A percentile compares a stretch with the other conserved stretches of the same genome.
These are phyloP conservation scores for Nephrotoma appendiculata DNA, from an alignment of 2,888 invertebrate species.

Conservation along the genomic window DNA sequence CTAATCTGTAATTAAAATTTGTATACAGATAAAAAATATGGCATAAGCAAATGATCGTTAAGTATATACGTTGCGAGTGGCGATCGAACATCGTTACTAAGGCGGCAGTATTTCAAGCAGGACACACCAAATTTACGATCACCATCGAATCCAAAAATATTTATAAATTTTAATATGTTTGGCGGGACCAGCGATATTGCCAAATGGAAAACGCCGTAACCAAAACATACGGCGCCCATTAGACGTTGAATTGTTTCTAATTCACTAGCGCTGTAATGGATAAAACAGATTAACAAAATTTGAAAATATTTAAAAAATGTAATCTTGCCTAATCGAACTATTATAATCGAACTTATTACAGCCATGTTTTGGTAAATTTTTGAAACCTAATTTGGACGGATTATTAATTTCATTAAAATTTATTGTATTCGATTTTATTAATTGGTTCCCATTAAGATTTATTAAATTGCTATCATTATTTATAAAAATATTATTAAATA, in stretches of 20 bases:
- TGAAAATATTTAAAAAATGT: not conserved
- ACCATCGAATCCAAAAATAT: conserved; percentile 50
- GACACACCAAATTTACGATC: conserved; percentile 41
- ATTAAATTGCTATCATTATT: not conserved
- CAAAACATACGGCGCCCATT: conserved; percentile 53
- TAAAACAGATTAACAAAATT: not conserved
- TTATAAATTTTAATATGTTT: conserved; percentile 41
- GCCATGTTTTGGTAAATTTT: not conserved
- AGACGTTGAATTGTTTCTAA: conserved; percentile 41
- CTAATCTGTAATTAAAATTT: conserved; percentile 30
- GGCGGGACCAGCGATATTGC: conserved; percentile 52
- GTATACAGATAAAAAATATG: not conserved
- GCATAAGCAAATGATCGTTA: not conserved
- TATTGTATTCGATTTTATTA: not conserved
- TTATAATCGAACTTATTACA: not conserved
- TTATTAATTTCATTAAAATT: conserved; percentile 4
- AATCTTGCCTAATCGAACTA: not conserved
- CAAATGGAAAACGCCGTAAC: conserved; percentile 52
- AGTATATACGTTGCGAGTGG: conserved; percentile 45
- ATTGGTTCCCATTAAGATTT: not conserved
- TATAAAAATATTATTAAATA: not conserved
- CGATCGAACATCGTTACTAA: conserved; percentile 49
- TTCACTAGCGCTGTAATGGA: conserved; percentile 24
- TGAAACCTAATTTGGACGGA: not conserved
- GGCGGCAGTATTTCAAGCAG: conserved; percentile 43